phyloP scores from a whole-genome alignment of 2,113 vertebrate genomes.

The Lichenostomus cassidix region DNA sequence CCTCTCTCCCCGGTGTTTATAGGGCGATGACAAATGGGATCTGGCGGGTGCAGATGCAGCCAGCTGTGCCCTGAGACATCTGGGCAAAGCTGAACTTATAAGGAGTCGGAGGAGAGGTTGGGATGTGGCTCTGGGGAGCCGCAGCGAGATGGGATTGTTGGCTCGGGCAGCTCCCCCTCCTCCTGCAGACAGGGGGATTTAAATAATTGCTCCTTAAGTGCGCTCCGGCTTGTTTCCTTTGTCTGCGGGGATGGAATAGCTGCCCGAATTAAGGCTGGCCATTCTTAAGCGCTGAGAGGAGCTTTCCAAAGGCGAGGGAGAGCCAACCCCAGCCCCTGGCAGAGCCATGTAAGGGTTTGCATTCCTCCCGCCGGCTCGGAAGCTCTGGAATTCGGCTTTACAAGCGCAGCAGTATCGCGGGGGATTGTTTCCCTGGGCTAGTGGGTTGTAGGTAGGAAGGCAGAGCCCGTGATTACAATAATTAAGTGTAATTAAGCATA shows the following conservation, averaged over 20 bases:
- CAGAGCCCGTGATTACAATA: not conserved
- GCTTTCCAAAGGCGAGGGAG: not conserved
- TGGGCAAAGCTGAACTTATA: not conserved
- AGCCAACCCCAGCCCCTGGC: not conserved
- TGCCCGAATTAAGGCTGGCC: not conserved
- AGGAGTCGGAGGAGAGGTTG: not conserved
- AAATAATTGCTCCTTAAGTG: not conserved
- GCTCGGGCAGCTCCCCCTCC: rapidly evolving
- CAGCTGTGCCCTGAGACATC: not conserved
- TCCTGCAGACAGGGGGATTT: not conserved
- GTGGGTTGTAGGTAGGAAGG: not conserved
- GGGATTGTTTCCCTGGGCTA: not conserved
- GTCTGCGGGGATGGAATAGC: not conserved
- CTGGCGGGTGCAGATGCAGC: not conserved
- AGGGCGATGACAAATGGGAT: not conserved
- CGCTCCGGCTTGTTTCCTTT: not conserved
- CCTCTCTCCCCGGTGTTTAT: not conserved
- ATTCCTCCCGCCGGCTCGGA: not conserved
- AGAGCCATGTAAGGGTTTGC: not conserved
- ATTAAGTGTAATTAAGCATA: not conserved
- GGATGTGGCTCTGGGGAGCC: not conserved
- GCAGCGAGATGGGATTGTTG: not conserved
- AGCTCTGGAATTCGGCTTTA: not conserved
- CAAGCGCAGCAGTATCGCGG: rapidly evolving
- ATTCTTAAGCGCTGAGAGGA: not conserved